Evolutionary conservation across 2,888 invertebrate species (phyloP), one percentile per base, ranked within the genome.

Genomic region (Heliconius sara): DNA sequence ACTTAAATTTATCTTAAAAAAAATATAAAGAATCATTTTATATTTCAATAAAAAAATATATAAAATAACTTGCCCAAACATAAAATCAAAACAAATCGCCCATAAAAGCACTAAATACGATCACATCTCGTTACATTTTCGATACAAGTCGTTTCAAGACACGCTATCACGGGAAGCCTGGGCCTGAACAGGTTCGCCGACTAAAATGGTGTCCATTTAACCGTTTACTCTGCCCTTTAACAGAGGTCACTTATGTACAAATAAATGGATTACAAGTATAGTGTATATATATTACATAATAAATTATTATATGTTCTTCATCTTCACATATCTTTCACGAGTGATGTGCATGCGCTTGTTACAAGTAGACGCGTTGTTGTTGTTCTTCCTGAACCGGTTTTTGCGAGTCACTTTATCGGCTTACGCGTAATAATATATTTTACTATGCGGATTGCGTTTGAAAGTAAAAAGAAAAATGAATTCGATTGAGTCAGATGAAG

Each of bases 161-260:
- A n/a, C 60, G 30, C 34, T 60, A 57, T 34, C 57, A n/a, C 30
- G 30, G 72, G 73, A 60, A 73, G 60, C 60, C 25, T 47, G 70
- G 25, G 60, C 25, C 34, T n/a, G 73, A 73, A 73, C 73, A 73
- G 73, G 73, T 73, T 60, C 25, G n/a, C 7, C 30, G 73, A 60
- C 60, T 60, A 73, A 73, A 60, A 73, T 73, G 73, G 73, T 73
- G 60, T 60, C 25, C 73, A 73, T 60, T 60, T 60, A 73, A 73
- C 73, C 73, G 60, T 60, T 73, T n/a, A 43, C 70, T 70, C 30
- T 60, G 60, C 73, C 73, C 73, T 60, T 73, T 43, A 47, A 43
- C 13, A 43, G 70, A 70, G 43, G 70, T 70, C 70, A 43, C 39
- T n/a, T 43, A 68, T 70, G 43, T 70, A 25, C 60, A n/a, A 25